Evolutionary conservation across 2,797 vertebrate genomes (phyloP).

Genomic region (Xenentodon cancila): DNA sequence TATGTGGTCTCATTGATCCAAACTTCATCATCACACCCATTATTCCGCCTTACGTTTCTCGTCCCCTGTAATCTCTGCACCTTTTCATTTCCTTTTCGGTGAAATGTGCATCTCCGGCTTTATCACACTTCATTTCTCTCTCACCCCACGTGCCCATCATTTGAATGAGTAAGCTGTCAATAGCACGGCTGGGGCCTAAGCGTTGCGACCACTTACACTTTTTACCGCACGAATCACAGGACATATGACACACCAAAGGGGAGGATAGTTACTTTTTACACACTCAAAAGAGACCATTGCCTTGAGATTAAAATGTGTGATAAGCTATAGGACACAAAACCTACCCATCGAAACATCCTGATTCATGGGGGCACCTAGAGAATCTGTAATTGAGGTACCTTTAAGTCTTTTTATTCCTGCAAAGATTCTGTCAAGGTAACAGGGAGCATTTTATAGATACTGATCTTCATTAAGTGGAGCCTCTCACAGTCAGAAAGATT

Average conservation of each 20-base stretch:
- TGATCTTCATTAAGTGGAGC: constrained; percentile 66
- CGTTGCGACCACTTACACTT: constrained; percentile 40
- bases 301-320: constrained; percentile 6
- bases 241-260: constrained; percentile 30
- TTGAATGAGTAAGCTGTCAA: constrained; percentile 48
- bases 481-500: constrained; percentile 52
- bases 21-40: constrained; percentile 29
- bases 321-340: constrained; percentile 2
- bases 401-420: constrained; percentile 27
- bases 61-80: constrained; percentile 28
- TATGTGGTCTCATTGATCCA: constrained; percentile 24
- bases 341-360: background rate
- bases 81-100: constrained; percentile 60
- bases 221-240: constrained; percentile 53
- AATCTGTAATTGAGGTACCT: constrained; percentile 42
- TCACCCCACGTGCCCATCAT: constrained; percentile 14
- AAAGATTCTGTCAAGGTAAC: constrained; percentile 42
- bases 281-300: constrained; percentile 30
- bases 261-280: constrained; percentile 34
- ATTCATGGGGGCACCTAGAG: constrained; percentile 21
- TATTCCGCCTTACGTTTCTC: constrained; percentile 27
- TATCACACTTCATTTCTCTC: constrained; percentile 23
- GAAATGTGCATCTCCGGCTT: constrained; percentile 38
- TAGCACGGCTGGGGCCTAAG: constrained; percentile 25
- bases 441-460: constrained; percentile 63